phyloP scores from a whole-genome alignment of 2,113 vertebrate genomes.

The Oreochromis tanganicae region DNA sequence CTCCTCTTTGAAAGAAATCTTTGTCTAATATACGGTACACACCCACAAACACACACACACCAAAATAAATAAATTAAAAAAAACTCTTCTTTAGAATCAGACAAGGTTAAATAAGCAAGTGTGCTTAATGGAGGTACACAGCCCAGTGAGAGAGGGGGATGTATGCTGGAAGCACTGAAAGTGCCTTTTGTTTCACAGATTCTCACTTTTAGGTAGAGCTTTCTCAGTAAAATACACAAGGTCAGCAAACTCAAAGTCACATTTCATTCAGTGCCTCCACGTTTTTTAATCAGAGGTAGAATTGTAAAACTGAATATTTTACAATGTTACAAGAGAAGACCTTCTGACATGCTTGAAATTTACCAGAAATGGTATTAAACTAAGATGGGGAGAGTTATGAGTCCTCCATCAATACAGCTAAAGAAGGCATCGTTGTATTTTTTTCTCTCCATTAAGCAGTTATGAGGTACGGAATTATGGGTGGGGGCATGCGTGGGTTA shows the following conservation, averaged over 20 bases:
- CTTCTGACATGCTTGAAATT: conserved; percentile 38
- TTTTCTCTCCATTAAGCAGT: conserved; percentile 28
- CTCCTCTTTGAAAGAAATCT: neutral
- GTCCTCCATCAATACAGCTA: neutral
- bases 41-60: neutral
- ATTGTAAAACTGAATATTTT: conserved; percentile 34
- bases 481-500: neutral
- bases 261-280: conserved; percentile 13
- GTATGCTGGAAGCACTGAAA: neutral
- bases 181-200: neutral
- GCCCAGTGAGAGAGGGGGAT: neutral
- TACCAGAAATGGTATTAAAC: conserved; percentile 27
- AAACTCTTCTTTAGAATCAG: neutral
- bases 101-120: neutral
- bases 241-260: conserved; percentile 20
- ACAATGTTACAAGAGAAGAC: conserved; percentile 24
- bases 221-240: conserved; percentile 16
- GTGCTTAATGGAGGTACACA: neutral
- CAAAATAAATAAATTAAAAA: neutral
- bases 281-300: conserved; percentile 8
- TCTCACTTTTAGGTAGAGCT: neutral
- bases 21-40: neutral
- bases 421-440: conserved; percentile 21
- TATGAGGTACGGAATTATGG: conserved; percentile 8
- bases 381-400: neutral